A percentile compares a stretch with the other conserved stretches of the same genome.
These are phyloP conservation scores for Mellilla xanthometata DNA, from an alignment of 2,888 invertebrate species.

Conservation along the genomic window DNA sequence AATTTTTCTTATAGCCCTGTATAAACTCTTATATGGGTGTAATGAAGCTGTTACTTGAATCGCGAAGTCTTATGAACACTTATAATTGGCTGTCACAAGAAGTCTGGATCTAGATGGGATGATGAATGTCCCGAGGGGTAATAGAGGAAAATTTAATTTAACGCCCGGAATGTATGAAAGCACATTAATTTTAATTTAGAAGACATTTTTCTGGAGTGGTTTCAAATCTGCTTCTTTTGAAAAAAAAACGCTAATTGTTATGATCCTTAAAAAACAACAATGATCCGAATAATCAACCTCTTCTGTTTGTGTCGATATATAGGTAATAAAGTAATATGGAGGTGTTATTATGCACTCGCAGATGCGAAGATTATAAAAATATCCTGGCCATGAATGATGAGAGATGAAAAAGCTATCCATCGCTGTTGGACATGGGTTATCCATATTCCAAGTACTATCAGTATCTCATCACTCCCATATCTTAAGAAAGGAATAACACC, in stretches of 20 bases:
- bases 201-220: neutral
- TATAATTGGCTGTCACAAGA: slow-evolving; percentile 14
- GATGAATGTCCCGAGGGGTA: slow-evolving; percentile 4
- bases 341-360: no score
- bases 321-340: no score
- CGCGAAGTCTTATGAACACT: slow-evolving; percentile 11
- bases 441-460: slow-evolving; percentile 2
- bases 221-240: no score
- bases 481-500: neutral
- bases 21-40: no score
- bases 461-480: slow-evolving; percentile 13
- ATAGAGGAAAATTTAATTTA: slow-evolving; percentile 5
- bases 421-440: neutral
- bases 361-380: no score
- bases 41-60: slow-evolving; percentile 19
- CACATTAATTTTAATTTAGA: slow-evolving; percentile 3
- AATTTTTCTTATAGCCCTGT: no score
- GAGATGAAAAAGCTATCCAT: neutral
- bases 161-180: neutral
- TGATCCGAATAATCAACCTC: no score
- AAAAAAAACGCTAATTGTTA: no score
- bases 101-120: slow-evolving; percentile 7
- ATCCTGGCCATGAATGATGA: no score
- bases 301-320: no score
- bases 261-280: no score